Conservation (phyloP, 2,888 invertebrate species). For the Noctuana brunneofusca region DNA sequence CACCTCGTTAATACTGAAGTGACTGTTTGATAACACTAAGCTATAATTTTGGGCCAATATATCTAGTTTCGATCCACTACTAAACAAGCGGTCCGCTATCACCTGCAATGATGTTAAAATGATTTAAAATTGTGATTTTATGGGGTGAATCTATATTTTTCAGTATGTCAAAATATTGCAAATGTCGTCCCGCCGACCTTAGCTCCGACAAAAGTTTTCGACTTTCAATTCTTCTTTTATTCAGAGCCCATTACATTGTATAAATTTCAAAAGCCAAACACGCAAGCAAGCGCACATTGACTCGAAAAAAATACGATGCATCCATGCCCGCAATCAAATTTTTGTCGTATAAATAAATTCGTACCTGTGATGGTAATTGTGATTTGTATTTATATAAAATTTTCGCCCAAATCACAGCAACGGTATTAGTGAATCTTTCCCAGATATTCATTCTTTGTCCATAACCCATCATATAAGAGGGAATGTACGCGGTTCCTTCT, state of each 20-base stretch:
- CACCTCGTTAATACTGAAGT: constrained; percentile 81
- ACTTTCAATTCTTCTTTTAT: too few species aligned
- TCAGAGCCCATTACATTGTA: too few species aligned
- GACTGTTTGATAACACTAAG: constrained; percentile 80
- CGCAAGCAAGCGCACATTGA: too few species aligned
- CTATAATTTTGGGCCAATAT: constrained; percentile 76
- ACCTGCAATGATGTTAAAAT: constrained; percentile 49
- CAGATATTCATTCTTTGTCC: constrained; percentile 75
- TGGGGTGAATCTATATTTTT: not conserved
- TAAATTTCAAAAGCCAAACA: too few species aligned
- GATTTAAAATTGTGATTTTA: not conserved
- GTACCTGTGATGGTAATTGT: constrained; percentile 71
- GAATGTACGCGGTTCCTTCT: constrained; percentile 81
- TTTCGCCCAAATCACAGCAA: constrained; percentile 67
- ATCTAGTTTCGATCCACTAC: constrained; percentile 70
- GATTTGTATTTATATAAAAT: constrained; percentile 68
- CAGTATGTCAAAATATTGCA: too few species aligned
- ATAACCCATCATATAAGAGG: constrained; percentile 79
- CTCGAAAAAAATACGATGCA: too few species aligned
- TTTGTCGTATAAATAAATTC: too few species aligned
- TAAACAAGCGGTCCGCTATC: constrained; percentile 78
- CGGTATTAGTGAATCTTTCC: constrained; percentile 74
- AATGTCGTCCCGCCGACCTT: too few species aligned
- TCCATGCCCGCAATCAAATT: too few species aligned
- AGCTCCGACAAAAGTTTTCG: too few species aligned